A percentile compares a stretch with the other conserved stretches of the same genome.
These are phyloP conservation scores for Sylvia atricapilla DNA, from an alignment of 2,113 vertebrate species.

Conservation along the genomic window DNA sequence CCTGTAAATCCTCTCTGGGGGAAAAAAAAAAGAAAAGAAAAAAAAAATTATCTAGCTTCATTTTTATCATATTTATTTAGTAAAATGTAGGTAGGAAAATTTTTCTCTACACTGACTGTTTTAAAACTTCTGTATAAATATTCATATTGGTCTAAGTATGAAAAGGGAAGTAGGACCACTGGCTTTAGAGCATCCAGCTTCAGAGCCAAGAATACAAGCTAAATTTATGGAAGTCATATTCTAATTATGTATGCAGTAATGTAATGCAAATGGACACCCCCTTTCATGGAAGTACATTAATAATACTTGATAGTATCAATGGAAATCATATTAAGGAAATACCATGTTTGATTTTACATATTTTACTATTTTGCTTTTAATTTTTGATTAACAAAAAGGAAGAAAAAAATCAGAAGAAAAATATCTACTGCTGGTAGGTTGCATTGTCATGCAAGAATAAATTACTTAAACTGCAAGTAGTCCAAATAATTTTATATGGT, in stretches of 20 bases:
- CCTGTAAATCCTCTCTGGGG: background rate
- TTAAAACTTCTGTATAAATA: background rate
- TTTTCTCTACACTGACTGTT: background rate
- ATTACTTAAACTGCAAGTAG: background rate
- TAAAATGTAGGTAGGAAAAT: background rate
- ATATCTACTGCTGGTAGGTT: background rate
- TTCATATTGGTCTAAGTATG: background rate
- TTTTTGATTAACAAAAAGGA: background rate
- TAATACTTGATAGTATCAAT: background rate
- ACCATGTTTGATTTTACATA: accelerated
- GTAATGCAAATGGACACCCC: background rate
- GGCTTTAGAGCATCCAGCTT: background rate
- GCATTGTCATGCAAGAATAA: background rate
- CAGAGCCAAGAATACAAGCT: background rate
- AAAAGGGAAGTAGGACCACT: background rate
- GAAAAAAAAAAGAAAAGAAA: too few species aligned
- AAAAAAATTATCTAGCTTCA: background rate
- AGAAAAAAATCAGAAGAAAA: background rate
- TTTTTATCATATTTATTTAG: background rate
- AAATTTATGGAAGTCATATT: background rate
- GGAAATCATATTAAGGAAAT: background rate
- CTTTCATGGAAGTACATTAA: background rate
- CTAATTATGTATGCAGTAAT: background rate
- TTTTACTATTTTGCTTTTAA: background rate
- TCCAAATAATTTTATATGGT: background rate